phyloP scores from a whole-genome alignment of 2,888 invertebrate genomes.

The Cephus spinipes region DNA sequence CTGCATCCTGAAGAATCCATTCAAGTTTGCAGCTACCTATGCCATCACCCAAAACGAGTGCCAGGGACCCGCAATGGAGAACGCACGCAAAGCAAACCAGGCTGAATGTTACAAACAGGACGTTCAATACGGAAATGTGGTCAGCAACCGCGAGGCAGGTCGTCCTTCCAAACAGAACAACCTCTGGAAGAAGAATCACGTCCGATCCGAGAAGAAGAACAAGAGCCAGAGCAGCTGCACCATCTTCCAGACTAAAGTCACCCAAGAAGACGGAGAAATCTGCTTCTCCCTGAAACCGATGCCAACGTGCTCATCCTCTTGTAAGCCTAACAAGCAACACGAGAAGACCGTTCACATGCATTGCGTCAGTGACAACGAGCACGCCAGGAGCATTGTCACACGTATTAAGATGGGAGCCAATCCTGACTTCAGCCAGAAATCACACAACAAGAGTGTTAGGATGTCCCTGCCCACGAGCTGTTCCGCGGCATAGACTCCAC shows the following conservation, averaged over 20 bases:
- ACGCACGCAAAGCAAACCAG: conserved; percentile 65
- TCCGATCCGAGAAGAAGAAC: not conserved
- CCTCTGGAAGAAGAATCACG: conserved; percentile 1
- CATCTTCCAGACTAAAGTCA: conserved; percentile 45
- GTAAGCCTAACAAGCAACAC: conserved; percentile 65
- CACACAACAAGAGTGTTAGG: conserved; percentile 53
- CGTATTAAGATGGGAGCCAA: conserved; percentile 68
- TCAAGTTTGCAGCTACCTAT: conserved; percentile 72
- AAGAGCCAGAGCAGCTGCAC: conserved; percentile 42
- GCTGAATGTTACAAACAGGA: conserved; percentile 60
- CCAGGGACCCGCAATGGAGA: conserved; percentile 66
- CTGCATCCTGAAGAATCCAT: conserved; percentile 68
- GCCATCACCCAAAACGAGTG: conserved; percentile 68
- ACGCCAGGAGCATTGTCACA: conserved; percentile 39
- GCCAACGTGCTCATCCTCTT: conserved; percentile 70
- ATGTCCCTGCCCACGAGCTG: conserved; percentile 68
- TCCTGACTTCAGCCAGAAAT: conserved; percentile 68
- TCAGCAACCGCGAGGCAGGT: conserved; percentile 64
- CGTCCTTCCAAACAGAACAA: conserved; percentile 44
- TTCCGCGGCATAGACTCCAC: conserved; percentile 17
- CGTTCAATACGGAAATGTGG: conserved; percentile 62
- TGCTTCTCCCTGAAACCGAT: conserved; percentile 74
- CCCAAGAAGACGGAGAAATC: conserved; percentile 69
- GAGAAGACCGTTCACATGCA: conserved; percentile 67
- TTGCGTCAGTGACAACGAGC: conserved; percentile 57